Conservation (phyloP, 1,140 invertebrate genomes). For the Apis dorsata region DNA sequence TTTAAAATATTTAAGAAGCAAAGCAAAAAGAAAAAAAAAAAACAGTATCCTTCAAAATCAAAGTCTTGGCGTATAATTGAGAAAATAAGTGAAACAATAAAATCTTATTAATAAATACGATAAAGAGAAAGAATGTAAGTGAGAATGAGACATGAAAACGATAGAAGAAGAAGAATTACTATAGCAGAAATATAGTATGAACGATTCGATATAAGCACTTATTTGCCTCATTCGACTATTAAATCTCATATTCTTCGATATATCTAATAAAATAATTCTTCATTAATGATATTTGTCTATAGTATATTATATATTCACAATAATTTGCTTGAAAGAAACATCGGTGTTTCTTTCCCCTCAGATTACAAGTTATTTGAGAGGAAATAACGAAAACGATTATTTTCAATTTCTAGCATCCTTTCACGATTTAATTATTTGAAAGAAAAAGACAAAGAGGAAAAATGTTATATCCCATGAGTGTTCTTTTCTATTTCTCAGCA, state of each 20-base stretch:
- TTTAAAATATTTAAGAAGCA: background rate
- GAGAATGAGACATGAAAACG: conserved; percentile 8
- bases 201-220: conserved; percentile 27
- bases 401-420: background rate
- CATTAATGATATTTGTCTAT: conserved; percentile 36
- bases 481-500: conserved; percentile 35
- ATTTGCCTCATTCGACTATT: conserved; percentile 47
- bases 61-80: background rate
- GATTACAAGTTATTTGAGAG: conserved; percentile 8
- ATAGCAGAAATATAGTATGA: conserved; percentile 2
- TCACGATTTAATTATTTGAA: background rate
- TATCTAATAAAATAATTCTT: conserved; percentile 50
- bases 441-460: background rate
- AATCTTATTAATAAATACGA: conserved; percentile 11
- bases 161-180: background rate
- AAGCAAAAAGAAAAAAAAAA: background rate
- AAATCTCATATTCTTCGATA: conserved; percentile 55
- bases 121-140: conserved; percentile 1
- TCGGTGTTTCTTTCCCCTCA: background rate
- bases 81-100: background rate
- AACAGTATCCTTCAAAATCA: conserved; percentile 13
- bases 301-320: conserved; percentile 38
- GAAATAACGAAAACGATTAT: conserved; percentile 25
- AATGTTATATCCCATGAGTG: conserved; percentile 8
- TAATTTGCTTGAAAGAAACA: conserved; percentile 14